phyloP scores from a whole-genome alignment of 2,888 invertebrate genomes.

The Onchidella celtica region DNA sequence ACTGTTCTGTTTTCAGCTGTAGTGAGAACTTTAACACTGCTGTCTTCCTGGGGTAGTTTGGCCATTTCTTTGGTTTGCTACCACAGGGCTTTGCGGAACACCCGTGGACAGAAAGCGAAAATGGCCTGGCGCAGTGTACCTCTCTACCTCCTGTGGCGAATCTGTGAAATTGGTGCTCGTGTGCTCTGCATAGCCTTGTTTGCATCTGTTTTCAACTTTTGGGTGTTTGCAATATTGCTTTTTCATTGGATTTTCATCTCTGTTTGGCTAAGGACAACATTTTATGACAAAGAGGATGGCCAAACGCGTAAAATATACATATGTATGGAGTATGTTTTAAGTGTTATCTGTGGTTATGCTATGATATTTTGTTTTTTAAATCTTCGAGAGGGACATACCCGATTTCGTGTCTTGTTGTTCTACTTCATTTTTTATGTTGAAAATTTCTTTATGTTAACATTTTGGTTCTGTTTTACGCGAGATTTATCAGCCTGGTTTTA shows the following conservation, averaged over 20 bases:
- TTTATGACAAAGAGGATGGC: conserved; percentile 67
- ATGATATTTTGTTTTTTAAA: conserved; percentile 93
- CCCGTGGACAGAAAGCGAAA: conserved; percentile 73
- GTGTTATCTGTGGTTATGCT: conserved; percentile 88
- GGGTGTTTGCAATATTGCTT: conserved; percentile 76
- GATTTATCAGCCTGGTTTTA: conserved; percentile 76
- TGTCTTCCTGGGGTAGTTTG: conserved; percentile 70
- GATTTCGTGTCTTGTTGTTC: conserved; percentile 81
- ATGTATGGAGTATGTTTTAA: conserved; percentile 77
- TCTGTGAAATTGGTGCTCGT: conserved; percentile 79
- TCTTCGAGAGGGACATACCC: conserved; percentile 89
- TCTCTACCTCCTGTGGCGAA: conserved; percentile 80
- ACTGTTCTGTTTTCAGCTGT: conserved; percentile 63
- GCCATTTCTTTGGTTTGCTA: conserved; percentile 72
- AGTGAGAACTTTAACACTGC: conserved; percentile 60
- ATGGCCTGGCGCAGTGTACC: conserved; percentile 72
- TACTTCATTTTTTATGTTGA: conserved; percentile 80
- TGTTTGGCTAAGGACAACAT: conserved; percentile 78
- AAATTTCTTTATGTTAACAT: conserved; percentile 80
- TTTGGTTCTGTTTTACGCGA: conserved; percentile 78
- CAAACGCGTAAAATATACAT: no score
- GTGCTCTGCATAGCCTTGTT: conserved; percentile 80
- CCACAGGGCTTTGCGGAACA: conserved; percentile 67
- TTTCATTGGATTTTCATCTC: conserved; percentile 80
- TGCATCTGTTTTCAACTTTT: conserved; percentile 76